These are phyloP conservation scores for Phenganax marumi DNA, from an alignment of 92 coral and sea anemone species.

Conservation along the genomic window DNA sequence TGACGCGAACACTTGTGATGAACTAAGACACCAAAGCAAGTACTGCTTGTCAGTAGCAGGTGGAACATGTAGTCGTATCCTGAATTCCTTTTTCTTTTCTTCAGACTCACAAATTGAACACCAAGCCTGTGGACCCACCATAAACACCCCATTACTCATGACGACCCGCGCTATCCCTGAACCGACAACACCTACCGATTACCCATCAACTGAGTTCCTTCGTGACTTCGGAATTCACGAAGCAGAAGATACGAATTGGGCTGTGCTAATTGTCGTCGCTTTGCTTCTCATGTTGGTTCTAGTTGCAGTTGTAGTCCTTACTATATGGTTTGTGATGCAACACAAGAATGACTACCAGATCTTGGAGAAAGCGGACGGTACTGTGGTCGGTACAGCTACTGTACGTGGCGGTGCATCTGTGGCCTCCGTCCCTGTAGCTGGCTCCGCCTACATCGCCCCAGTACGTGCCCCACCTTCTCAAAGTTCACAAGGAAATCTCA, in stretches of 20 bases:
- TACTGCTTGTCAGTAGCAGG: background rate
- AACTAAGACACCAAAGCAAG: background rate
- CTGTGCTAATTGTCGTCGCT: conserved; percentile 40
- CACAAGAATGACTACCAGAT: conserved; percentile 40
- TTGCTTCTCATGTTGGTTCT: conserved; percentile 31
- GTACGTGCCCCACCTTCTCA: conserved; percentile 33
- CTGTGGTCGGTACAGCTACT: conserved; percentile 39
- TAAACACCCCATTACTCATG: conserved; percentile 37
- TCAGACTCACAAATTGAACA: background rate
- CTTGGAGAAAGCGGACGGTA: conserved; percentile 42
- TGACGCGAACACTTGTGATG: too few species aligned
- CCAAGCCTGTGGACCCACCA: conserved; percentile 30
- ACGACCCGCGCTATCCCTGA: conserved; percentile 30
- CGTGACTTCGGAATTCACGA: conserved; percentile 42
- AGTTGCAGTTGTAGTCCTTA: conserved; percentile 40
- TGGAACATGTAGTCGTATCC: background rate
- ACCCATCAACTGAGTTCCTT: conserved; percentile 39
- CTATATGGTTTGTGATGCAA: conserved; percentile 44
- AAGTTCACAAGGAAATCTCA: conserved; percentile 21
- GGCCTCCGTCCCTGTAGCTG: conserved; percentile 37
- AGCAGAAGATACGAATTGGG: conserved; percentile 45
- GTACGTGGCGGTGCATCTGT: conserved; percentile 32
- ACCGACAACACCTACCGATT: conserved; percentile 41
- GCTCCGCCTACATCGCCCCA: background rate
- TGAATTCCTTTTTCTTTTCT: background rate